A percentile compares a stretch with the other conserved stretches of the same genome.
These are phyloP conservation scores for Pterocles gutturalis DNA, from an alignment of 2,113 vertebrate genomes.

Conservation along the genomic window DNA sequence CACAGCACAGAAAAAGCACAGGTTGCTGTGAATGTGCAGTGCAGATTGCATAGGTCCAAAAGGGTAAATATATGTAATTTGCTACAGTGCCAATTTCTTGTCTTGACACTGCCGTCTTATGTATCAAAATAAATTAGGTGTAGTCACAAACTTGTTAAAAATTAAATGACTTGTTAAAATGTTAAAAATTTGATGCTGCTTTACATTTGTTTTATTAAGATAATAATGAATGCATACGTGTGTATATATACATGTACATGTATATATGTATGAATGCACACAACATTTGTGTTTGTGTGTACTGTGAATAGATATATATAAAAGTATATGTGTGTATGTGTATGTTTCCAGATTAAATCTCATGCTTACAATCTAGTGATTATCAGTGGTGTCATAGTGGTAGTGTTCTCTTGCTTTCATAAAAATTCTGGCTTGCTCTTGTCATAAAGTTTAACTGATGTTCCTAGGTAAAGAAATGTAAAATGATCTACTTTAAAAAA, in stretches of 20 bases:
- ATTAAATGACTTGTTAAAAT: background rate
- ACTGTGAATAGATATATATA: conserved; percentile 15
- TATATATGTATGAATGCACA: conserved; percentile 77
- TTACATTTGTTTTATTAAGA: conserved; percentile 42
- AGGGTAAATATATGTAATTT: background rate
- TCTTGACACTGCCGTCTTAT: conserved; percentile 19
- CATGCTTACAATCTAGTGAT: conserved; percentile 7
- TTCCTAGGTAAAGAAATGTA: conserved; percentile 32
- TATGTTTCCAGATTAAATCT: conserved; percentile 14
- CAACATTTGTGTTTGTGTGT: conserved; percentile 53
- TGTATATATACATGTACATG: conserved; percentile 67
- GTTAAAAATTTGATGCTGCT: conserved; percentile 34
- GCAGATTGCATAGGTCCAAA: background rate
- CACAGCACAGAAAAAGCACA: conserved; percentile 29
- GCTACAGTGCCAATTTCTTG: conserved; percentile 17
- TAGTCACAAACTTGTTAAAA: conserved; percentile 44
- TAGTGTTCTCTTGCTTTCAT: conserved; percentile 36
- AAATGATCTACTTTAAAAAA: conserved; percentile 38
- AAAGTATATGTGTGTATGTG: conserved; percentile 6
- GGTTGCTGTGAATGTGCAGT: conserved; percentile 16
- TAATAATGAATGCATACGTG: conserved; percentile 19
- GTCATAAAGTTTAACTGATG: background rate
- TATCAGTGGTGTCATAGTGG: conserved; percentile 2
- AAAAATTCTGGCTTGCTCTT: conserved; percentile 65
- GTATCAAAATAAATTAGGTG: conserved; percentile 15